Conservation (phyloP, 2,113 vertebrate genomes). For the Gavia stellata region DNA sequence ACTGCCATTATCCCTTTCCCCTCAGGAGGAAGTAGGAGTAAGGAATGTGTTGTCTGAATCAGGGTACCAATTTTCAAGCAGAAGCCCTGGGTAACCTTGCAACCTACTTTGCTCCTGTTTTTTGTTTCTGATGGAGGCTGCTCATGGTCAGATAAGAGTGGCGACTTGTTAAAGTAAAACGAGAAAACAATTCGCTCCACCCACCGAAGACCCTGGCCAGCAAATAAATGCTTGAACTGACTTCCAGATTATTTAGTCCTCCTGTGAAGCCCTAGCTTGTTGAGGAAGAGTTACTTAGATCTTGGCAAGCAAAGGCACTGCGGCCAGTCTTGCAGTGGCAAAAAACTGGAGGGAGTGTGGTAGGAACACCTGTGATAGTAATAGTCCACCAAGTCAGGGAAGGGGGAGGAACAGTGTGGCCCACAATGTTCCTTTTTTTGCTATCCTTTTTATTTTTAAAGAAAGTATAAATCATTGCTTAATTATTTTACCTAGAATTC, state of each 20-base stretch:
- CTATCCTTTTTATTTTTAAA: background rate
- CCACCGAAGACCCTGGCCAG: background rate
- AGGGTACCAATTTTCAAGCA: background rate
- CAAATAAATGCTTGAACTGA: background rate
- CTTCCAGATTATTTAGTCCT: background rate
- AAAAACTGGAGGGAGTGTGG: background rate
- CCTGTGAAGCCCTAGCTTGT: background rate
- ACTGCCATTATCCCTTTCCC: background rate
- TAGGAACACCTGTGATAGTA: background rate
- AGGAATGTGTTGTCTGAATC: background rate
- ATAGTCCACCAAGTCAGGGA: background rate
- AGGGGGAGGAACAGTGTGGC: background rate
- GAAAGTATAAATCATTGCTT: background rate
- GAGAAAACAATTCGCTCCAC: background rate
- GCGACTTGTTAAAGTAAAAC: background rate
- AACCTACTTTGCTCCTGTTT: background rate
- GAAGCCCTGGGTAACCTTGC: background rate
- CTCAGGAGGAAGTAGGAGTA: background rate
- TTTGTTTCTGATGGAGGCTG: background rate
- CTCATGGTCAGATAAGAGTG: background rate
- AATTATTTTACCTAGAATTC: constrained; percentile 16
- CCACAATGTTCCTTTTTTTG: background rate
- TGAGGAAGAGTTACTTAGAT: background rate
- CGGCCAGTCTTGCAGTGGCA: background rate
- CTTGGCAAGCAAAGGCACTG: background rate